Base-by-base conservation (phyloP, 2,797 vertebrate species). In the Agapornis canus region DNA sequence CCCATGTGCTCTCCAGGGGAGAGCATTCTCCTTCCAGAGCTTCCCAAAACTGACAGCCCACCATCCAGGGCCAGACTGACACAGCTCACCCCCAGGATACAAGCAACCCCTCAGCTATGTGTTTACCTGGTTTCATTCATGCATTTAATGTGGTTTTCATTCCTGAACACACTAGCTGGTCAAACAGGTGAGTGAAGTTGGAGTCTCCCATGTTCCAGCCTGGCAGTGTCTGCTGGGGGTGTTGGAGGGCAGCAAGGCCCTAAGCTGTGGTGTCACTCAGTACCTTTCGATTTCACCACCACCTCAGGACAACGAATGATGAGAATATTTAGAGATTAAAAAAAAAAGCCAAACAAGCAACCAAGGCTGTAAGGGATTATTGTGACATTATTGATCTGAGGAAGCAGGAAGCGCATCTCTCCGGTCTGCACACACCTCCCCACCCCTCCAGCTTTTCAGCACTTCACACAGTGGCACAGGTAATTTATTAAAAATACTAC, bases 401-500 rank as follows among this genome's bases (percentile, higher is more conserved):
- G 51, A 89, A 90, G 21, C 73, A 94, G 63, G 82, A 77, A 11
- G 45, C 91, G n/a, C 66, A 27, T 84, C 39, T 93, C 20, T 91
- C 75, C 49, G 45, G 20, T 96, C 66, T 66, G 48, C 37, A 37
- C 40, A 9, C 2, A 9, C 35, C 20, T 77, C 60, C 48, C 52
- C 39, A 4, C 42, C 64, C 66, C 40, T 95, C 37, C 64, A 79
- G 60, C 54, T 86, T 95, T 94, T 96, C 91, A 94, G 64, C 92
- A 91, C 85, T 89, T 95, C 60, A 68, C 52, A 95, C 80, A 84
- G 94, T 84, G 91, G 87, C 94, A 88, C 64, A 69, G 57, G 71
- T 76, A 82, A 92, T 86, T 88, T 91, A 51, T 91, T 90, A 49
- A 76, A 92, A 96, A 49, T 75, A 60, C 66, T 68, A 9, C 82